These are phyloP conservation scores for Hyaena hyaena DNA, from an alignment of 2,113 vertebrate genomes.

Conservation along the genomic window DNA sequence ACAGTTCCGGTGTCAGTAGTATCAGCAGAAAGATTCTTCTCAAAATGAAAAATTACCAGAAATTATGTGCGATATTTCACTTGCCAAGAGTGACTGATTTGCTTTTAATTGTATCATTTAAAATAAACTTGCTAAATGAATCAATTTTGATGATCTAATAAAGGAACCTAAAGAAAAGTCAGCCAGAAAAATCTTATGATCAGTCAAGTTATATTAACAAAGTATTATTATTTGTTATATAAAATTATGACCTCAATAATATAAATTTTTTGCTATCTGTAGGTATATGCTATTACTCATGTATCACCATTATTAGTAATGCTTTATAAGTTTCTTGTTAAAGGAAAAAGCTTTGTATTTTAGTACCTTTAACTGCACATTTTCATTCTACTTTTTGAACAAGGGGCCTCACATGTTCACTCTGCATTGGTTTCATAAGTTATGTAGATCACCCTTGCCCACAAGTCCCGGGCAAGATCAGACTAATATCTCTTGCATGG, in stretches of 20 bases:
- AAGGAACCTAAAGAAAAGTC: background rate
- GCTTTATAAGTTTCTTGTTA: background rate
- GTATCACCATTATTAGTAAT: background rate
- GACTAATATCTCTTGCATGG: background rate
- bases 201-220: background rate
- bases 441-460: background rate
- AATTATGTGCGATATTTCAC: background rate
- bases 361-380: background rate
- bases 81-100: conserved; percentile 12
- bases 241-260: background rate
- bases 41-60: conserved; percentile 42
- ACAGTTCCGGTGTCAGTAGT: background rate
- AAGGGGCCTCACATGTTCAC: background rate
- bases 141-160: background rate
- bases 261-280: background rate
- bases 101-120: conserved; percentile 42
- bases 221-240: background rate
- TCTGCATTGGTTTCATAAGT: background rate
- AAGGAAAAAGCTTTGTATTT: background rate
- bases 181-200: conserved; percentile 12
- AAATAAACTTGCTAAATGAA: conserved; percentile 23
- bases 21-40: background rate
- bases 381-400: background rate
- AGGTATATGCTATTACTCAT: background rate
- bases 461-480: background rate